Percentiles rank a stretch among this genome's conserved stretches.
Conservation (phyloP, 2,888 invertebrate genomes). For the Gandaritis pyraliata region DNA sequence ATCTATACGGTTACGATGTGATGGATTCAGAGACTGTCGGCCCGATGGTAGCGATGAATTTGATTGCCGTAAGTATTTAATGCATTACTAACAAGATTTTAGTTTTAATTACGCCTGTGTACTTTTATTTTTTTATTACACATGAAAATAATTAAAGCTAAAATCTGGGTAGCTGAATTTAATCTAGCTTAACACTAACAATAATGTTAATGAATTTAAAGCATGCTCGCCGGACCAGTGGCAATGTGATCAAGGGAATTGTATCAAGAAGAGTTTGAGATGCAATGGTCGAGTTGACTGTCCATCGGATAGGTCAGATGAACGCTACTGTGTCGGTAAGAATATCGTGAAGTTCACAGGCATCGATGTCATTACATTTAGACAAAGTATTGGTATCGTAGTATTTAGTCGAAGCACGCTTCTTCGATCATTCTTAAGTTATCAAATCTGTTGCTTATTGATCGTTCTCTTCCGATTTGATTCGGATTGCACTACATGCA, state of each 20-base stretch:
- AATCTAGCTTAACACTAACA: slow-evolving; percentile 44
- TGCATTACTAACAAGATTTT: slow-evolving; percentile 24
- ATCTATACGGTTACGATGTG: slow-evolving; percentile 87
- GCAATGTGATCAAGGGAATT: slow-evolving; percentile 89
- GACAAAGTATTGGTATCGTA: not conserved
- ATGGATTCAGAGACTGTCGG: slow-evolving; percentile 89
- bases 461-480: no score
- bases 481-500: not conserved
- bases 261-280: slow-evolving; percentile 84
- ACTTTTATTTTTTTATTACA: no score
- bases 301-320: slow-evolving; percentile 88
- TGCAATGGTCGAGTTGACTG: slow-evolving; percentile 90
- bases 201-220: slow-evolving; percentile 47
- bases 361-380: slow-evolving; percentile 22
- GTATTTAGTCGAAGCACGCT: slow-evolving; percentile 6
- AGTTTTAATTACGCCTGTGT: slow-evolving; percentile 10
- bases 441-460: slow-evolving; percentile 12
- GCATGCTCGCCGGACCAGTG: slow-evolving; percentile 88
- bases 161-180: slow-evolving; percentile 29
- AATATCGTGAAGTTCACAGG: slow-evolving; percentile 30
- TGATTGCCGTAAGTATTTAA: slow-evolving; percentile 84
- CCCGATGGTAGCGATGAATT: slow-evolving; percentile 86
- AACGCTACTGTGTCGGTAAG: slow-evolving; percentile 87
- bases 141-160: slow-evolving; percentile 11
- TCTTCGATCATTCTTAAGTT: slow-evolving; percentile 5